These are phyloP conservation scores for Microcaecilia unicolor DNA, from an alignment of 2,797 vertebrate genomes.

Conservation along the genomic window DNA sequence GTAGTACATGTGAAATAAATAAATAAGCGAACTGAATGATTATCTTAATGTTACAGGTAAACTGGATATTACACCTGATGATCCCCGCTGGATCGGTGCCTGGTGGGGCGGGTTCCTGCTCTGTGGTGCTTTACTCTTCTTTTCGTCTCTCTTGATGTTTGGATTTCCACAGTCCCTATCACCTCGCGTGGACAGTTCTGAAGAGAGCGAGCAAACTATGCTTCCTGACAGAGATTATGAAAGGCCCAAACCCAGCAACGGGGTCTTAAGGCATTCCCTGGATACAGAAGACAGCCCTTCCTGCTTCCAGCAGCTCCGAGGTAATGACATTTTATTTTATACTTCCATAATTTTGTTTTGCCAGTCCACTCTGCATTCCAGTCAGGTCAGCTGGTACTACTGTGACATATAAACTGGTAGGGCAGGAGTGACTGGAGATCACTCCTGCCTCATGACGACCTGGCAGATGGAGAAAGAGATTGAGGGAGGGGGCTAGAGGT, in stretches of 20 bases:
- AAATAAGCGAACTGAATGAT: no score
- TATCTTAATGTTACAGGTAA: conserved; percentile 55
- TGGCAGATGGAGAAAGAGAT: no score
- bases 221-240: conserved; percentile 76
- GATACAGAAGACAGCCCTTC: conserved; percentile 64
- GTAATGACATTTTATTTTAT: conserved; percentile 52
- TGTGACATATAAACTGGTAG: no score
- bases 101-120: conserved; percentile 98
- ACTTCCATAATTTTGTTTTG: no score
- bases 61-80: conserved; percentile 82
- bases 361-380: no score
- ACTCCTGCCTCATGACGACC: no score
- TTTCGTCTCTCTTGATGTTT: conserved; percentile 91
- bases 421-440: no score
- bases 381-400: no score
- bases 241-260: conserved; percentile 80
- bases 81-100: conserved; percentile 96
- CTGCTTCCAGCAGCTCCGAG: conserved; percentile 93
- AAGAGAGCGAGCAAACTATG: conserved; percentile 87
- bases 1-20: no score
- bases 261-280: conserved; percentile 48
- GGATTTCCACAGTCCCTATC: conserved; percentile 91
- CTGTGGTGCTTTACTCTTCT: conserved; percentile 95
- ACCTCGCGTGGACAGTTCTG: conserved; percentile 41
- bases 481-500: no score